A percentile compares a stretch with the other conserved stretches of the same genome.
phyloP scores from a whole-genome alignment of 2,888 invertebrate species.

The Plebejus melissa region DNA sequence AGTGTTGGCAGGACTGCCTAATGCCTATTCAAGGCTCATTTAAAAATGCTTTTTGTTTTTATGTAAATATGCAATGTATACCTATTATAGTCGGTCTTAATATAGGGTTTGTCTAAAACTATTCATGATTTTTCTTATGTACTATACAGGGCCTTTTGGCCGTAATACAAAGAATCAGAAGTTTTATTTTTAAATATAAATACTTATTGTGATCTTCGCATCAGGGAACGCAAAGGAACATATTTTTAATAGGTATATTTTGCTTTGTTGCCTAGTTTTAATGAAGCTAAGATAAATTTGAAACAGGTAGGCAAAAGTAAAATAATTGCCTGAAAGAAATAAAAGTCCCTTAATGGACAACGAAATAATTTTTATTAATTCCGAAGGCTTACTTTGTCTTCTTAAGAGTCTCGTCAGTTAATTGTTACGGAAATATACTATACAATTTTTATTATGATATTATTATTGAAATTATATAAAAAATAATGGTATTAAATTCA shows the following conservation, averaged over 20 bases:
- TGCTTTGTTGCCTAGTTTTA: neutral
- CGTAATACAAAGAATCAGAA: too few relatives aligned
- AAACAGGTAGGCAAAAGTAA: neutral
- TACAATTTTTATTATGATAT: neutral
- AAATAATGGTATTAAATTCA: too few relatives aligned
- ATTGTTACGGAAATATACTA: neutral
- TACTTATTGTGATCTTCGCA: neutral
- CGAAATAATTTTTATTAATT: neutral
- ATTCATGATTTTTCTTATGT: too few relatives aligned
- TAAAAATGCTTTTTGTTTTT: too few relatives aligned
- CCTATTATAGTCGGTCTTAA: too few relatives aligned
- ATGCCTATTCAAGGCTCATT: too few relatives aligned
- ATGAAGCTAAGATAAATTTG: neutral
- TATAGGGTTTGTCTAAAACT: too few relatives aligned
- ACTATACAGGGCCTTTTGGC: too few relatives aligned
- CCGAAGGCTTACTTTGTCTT: neutral
- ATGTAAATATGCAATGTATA: too few relatives aligned
- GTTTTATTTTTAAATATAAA: neutral
- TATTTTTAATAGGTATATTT: neutral
- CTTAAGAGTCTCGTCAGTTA: neutral
- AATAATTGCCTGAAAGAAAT: neutral
- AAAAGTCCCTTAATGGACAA: neutral
- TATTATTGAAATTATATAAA: too few relatives aligned
- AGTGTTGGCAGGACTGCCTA: too few relatives aligned
- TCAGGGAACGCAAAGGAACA: neutral